phyloP scores from a whole-genome alignment of 2,113 vertebrate species.

The Syrmaticus mikado region DNA sequence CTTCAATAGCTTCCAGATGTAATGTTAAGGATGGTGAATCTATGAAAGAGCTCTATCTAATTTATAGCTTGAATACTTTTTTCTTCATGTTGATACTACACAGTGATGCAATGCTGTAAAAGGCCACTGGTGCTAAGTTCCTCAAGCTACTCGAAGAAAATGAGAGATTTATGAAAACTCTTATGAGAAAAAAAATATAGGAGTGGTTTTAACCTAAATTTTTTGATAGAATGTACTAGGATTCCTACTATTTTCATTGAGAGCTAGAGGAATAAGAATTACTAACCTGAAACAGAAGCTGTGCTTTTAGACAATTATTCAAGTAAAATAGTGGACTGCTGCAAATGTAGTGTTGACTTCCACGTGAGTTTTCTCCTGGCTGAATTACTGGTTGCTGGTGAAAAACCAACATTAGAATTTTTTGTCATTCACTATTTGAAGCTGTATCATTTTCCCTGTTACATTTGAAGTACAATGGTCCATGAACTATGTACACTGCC shows the following conservation, averaged over 20 bases:
- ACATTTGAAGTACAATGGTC: neutral
- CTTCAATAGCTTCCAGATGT: conserved; percentile 6
- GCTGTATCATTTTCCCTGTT: neutral
- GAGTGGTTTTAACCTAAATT: neutral
- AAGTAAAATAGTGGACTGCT: neutral
- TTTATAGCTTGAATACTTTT: neutral
- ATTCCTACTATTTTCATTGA: neutral
- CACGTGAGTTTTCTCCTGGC: neutral
- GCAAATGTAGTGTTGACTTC: neutral
- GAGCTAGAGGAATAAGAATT: neutral
- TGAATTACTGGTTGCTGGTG: neutral
- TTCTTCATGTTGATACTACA: neutral
- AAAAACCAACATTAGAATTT: neutral
- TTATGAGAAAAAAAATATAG: neutral
- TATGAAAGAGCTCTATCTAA: neutral
- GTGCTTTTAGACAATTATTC: neutral
- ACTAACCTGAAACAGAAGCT: neutral
- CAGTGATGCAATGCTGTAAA: neutral
- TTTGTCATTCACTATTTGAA: neutral
- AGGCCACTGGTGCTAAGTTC: neutral
- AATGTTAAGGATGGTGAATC: neutral
- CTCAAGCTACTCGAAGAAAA: neutral
- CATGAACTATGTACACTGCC: neutral
- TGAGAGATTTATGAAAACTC: neutral
- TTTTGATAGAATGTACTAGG: neutral